Conservation (phyloP, 2,797 vertebrate genomes). For the Glyptemys insculpta region DNA sequence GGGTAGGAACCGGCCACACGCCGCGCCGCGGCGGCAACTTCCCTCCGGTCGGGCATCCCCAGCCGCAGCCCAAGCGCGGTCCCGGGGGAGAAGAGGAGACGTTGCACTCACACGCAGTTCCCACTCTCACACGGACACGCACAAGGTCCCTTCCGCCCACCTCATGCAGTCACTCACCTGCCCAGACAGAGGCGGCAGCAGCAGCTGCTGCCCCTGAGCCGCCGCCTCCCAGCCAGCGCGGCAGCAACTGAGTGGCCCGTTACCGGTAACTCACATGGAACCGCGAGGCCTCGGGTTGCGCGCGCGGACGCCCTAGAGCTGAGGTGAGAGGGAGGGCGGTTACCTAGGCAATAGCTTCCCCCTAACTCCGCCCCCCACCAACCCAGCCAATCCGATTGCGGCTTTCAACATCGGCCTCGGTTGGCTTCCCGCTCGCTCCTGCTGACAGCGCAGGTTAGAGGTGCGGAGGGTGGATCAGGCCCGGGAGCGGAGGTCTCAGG, state of each 20-base stretch:
- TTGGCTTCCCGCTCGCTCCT: too few relatives aligned
- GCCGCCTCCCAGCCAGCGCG: constrained; percentile 1
- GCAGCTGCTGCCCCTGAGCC: not conserved
- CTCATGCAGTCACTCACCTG: constrained; percentile 14
- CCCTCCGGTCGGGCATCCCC: too few relatives aligned
- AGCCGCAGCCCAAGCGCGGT: not conserved
- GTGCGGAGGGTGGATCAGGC: too few relatives aligned
- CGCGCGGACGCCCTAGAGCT: too few relatives aligned
- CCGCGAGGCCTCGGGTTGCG: not conserved
- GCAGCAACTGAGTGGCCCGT: not conserved
- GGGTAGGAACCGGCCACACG: too few relatives aligned
- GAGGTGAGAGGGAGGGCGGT: not conserved
- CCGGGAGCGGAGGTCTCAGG: too few relatives aligned
- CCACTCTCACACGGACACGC: too few relatives aligned
- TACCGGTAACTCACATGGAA: not conserved
- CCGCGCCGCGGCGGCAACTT: too few relatives aligned
- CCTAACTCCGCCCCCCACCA: not conserved
- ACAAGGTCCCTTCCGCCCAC: not conserved
- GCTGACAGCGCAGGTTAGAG: not conserved
- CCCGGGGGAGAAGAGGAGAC: too few relatives aligned
- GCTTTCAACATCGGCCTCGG: constrained; percentile 9
- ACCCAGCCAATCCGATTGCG: constrained; percentile 17
- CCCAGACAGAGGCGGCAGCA: not conserved
- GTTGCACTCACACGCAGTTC: not conserved
- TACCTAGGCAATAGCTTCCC: constrained; percentile 63